phyloP scores from a whole-genome alignment of 2,888 invertebrate genomes.

The Drosophila sordidapex region DNA sequence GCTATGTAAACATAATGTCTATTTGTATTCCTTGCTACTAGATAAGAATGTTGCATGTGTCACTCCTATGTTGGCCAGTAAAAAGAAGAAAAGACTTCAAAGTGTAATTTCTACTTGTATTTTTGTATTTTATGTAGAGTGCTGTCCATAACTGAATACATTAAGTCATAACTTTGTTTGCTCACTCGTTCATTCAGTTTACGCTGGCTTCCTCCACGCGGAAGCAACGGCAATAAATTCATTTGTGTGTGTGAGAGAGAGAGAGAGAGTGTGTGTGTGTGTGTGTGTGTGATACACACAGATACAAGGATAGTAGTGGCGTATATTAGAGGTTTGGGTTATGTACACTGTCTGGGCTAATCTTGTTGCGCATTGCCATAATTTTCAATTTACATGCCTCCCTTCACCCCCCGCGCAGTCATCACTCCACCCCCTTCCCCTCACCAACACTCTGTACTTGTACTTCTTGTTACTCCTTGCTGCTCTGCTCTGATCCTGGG shows the following conservation, averaged over 20 bases:
- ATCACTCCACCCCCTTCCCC: not conserved
- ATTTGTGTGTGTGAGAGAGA: constrained; percentile 43
- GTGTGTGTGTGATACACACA: not conserved
- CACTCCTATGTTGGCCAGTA: not conserved
- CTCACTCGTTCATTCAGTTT: constrained; percentile 63
- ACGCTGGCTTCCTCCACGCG: constrained; percentile 48
- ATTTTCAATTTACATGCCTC: constrained; percentile 78
- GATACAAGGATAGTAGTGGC: not conserved
- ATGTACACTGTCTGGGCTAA: constrained; percentile 62
- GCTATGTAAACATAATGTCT: not conserved
- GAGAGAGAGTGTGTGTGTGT: not conserved
- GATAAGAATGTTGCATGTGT: constrained; percentile 1
- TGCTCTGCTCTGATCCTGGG: constrained; percentile 11
- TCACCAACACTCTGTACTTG: not conserved
- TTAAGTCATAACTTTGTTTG: constrained; percentile 74
- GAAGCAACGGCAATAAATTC: constrained; percentile 63
- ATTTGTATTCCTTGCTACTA: not conserved
- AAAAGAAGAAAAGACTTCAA: not conserved
- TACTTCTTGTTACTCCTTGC: constrained; percentile 27
- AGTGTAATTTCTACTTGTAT: not conserved
- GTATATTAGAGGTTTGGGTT: constrained; percentile 9
- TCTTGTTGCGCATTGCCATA: constrained; percentile 81
- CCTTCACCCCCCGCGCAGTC: constrained; percentile 31
- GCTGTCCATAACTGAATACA: constrained; percentile 50
- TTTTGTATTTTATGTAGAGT: not conserved